Evolutionary conservation across 2,888 invertebrate genomes (phyloP).

Genomic region (Dicycla oo): DNA sequence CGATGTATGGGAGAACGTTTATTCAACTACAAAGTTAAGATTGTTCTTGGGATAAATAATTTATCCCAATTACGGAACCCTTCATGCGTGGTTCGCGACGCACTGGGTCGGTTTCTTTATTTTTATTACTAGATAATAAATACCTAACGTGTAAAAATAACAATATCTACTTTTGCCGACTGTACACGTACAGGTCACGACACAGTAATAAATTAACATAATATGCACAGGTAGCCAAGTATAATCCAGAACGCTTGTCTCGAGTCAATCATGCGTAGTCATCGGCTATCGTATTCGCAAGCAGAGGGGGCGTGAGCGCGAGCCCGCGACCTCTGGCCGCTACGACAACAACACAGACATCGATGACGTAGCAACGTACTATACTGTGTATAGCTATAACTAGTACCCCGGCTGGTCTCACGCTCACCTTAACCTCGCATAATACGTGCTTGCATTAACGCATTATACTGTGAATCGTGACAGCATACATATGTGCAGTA

Average conservation of each 20-base stretch:
- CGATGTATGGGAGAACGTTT: no score
- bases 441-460: conserved; percentile 27
- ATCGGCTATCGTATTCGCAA: conserved; percentile 38
- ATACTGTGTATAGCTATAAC: not conserved
- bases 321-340: conserved; percentile 38
- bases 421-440: conserved; percentile 53
- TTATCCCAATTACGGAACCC: no score
- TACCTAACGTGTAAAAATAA: no score
- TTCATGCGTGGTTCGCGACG: no score
- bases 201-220: not conserved
- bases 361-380: conserved; percentile 40
- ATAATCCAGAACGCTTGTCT: not conserved
- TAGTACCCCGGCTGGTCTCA: conserved; percentile 22
- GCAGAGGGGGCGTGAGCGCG: conserved; percentile 45
- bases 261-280: conserved; percentile 30
- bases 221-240: not conserved
- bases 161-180: not conserved
- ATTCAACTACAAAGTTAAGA: no score
- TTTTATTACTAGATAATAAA: no score
- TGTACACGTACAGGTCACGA: not conserved
- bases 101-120: no score
- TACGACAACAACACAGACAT: no score
- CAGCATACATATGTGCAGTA: not conserved
- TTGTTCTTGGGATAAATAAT: no score
- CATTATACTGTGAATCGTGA: conserved; percentile 14